These are phyloP conservation scores for Cyclura pinguis DNA, from an alignment of 2,797 vertebrate genomes.

Conservation along the genomic window DNA sequence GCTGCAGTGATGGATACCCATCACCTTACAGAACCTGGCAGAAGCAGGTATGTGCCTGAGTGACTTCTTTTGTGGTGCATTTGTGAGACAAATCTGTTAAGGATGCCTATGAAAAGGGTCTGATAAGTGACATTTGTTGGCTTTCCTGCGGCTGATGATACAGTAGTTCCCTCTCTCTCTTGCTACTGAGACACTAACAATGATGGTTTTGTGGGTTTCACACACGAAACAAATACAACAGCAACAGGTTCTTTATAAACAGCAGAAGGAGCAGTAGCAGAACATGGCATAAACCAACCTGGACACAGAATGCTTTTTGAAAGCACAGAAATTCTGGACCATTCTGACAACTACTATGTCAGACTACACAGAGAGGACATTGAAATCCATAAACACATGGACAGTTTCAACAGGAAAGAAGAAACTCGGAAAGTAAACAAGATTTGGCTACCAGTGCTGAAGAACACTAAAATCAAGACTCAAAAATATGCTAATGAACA, in stretches of 20 bases:
- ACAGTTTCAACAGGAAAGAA: too few species aligned
- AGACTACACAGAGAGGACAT: too few species aligned
- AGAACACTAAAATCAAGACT: too few species aligned
- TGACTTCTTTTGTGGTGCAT: not conserved
- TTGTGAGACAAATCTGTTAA: not conserved
- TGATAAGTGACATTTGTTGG: conserved; percentile 1
- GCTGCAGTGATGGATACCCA: not conserved
- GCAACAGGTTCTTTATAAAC: not conserved
- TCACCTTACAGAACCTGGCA: not conserved
- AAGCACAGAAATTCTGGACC: too few species aligned
- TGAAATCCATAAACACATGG: too few species aligned
- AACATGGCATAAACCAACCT: too few species aligned
- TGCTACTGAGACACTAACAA: not conserved
- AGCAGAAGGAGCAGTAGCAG: too few species aligned
- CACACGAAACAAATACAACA: not conserved
- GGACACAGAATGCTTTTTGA: too few species aligned
- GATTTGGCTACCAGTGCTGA: too few species aligned
- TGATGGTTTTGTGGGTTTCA: not conserved
- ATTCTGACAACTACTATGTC: too few species aligned
- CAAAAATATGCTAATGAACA: too few species aligned
- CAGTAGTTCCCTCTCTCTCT: not conserved
- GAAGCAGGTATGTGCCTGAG: not conserved
- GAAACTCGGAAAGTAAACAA: too few species aligned
- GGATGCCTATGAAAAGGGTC: not conserved
- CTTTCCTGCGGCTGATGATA: not conserved